Base-by-base conservation (phyloP, 2,888 invertebrate species). In the Synergus laeviventris region DNA sequence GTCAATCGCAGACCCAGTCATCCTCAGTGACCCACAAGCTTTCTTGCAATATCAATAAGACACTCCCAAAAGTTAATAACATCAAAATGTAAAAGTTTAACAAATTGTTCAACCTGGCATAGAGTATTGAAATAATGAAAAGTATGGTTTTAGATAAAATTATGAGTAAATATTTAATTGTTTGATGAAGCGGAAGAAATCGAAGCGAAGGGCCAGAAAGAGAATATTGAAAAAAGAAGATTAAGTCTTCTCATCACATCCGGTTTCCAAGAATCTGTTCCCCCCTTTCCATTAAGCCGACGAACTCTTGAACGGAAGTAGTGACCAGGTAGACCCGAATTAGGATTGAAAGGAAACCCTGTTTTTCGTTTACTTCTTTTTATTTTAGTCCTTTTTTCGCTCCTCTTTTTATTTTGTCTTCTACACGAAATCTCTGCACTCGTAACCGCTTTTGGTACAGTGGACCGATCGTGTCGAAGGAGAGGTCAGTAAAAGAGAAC, bases 341-440 rank as follows among this genome's bases (percentile, higher is more conserved):
- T 79, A 79, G 79, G 80, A 74, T 70, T 70, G 76, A 73, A 73
- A 70, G 70, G 74, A 62, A 74, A 73, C 56, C 76, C 9, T 64
- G 56, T 62, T 74, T 74, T 31, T 39, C 24, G 38, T 74, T n/a
- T 70, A 49, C 36, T 42, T 42, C 38, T 70, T 70, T 36, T 31
- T 45, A 45, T 24, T 39, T 24, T 61, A 12, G 38, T 74, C 42
- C 24, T 56, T 74, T 54, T 78, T 70, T 42, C 38, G n/a, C 56
- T 80, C 73, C 66, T 75, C 64, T 16, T 73, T 54, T 74, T 38
- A 36, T 75, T 74, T 80, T 75, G 62, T n/a, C 73, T 64, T 76
- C 73, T 84, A 78, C 81, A 84, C 86, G 81, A 84, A 86, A 86
- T 87, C 83, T 84, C 82, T 84, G 81, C 85, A 83, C 82, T 82